A percentile compares a stretch with the other conserved stretches of the same genome.
phyloP scores from a whole-genome alignment of 2,113 vertebrate species.

The Triplophysa siluroides region DNA sequence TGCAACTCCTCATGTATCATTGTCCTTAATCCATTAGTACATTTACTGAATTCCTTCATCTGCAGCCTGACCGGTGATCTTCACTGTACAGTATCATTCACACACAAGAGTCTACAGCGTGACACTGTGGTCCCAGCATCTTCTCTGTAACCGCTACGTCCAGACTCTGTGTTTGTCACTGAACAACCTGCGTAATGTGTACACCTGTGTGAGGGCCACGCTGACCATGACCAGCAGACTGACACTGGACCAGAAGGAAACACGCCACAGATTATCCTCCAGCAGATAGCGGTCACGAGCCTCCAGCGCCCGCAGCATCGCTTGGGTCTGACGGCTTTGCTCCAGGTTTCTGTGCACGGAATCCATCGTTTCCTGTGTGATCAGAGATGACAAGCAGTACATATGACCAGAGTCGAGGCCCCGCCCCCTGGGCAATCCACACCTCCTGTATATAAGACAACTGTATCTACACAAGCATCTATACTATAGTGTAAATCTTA shows the following conservation, averaged over 20 bases:
- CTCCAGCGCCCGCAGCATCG: slow-evolving; percentile 76
- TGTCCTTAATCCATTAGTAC: background rate
- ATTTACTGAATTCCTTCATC: background rate
- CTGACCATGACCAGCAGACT: slow-evolving; percentile 77
- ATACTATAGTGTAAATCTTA: background rate
- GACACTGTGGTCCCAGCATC: no score
- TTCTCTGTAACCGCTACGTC: slow-evolving; percentile 61
- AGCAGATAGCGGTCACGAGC: slow-evolving; percentile 83
- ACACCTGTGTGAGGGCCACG: slow-evolving; percentile 78
- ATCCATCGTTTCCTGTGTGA: slow-evolving; percentile 74
- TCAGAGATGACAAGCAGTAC: background rate
- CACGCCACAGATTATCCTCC: slow-evolving; percentile 82
- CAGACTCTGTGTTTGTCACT: slow-evolving; percentile 66
- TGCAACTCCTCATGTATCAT: background rate
- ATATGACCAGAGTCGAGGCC: background rate
- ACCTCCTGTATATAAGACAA: no score
- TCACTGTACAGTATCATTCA: background rate
- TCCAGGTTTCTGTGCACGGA: slow-evolving; percentile 74
- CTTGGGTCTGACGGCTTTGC: slow-evolving; percentile 76
- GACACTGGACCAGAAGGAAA: slow-evolving; percentile 85
- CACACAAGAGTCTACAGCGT: no score
- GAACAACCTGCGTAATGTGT: slow-evolving; percentile 80
- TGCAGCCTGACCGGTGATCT: background rate
- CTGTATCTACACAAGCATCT: no score
- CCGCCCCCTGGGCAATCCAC: no score